phyloP scores from a whole-genome alignment of 1,140 invertebrate genomes.

The Platyscapa corneri region DNA sequence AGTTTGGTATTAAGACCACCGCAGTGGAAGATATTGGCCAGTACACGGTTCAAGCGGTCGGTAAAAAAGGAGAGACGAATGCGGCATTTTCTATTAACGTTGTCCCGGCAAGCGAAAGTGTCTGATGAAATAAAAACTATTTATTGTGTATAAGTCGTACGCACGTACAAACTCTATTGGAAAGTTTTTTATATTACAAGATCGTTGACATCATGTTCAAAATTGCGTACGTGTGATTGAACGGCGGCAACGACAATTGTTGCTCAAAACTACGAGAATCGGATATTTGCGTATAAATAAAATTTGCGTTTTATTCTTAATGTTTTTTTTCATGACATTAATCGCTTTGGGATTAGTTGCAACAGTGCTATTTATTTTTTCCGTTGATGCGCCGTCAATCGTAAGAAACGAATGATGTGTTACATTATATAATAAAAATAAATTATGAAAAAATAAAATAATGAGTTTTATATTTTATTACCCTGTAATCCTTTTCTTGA shows the following conservation, averaged over 20 bases:
- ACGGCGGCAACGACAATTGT: conserved; percentile 23
- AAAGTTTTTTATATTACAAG: conserved; percentile 39
- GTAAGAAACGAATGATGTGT: conserved; percentile 49
- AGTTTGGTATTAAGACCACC: conserved; percentile 85
- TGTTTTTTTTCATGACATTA: conserved; percentile 29
- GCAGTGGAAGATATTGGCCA: conserved; percentile 89
- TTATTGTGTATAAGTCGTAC: conserved; percentile 39
- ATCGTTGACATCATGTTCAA: conserved; percentile 43
- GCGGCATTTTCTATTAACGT: conserved; percentile 93
- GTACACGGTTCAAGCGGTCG: conserved; percentile 90
- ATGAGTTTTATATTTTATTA: not conserved
- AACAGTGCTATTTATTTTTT: conserved; percentile 4
- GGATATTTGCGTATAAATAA: not conserved
- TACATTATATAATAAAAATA: conserved; percentile 53
- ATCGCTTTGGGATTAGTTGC: conserved; percentile 41
- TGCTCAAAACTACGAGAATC: not conserved
- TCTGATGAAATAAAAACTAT: conserved; percentile 28
- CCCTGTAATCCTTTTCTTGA: not conserved
- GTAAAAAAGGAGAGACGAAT: conserved; percentile 86
- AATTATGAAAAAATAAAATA: conserved; percentile 47
- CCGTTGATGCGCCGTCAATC: conserved; percentile 43
- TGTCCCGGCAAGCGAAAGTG: conserved; percentile 68
- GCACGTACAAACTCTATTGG: conserved; percentile 30
- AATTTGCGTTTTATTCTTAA: conserved; percentile 17
- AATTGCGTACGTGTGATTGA: conserved; percentile 49